Evolutionary conservation across 2,888 invertebrate genomes (phyloP), one percentile per base, ranked within the genome.

Genomic region (Lymantria dispar): DNA sequence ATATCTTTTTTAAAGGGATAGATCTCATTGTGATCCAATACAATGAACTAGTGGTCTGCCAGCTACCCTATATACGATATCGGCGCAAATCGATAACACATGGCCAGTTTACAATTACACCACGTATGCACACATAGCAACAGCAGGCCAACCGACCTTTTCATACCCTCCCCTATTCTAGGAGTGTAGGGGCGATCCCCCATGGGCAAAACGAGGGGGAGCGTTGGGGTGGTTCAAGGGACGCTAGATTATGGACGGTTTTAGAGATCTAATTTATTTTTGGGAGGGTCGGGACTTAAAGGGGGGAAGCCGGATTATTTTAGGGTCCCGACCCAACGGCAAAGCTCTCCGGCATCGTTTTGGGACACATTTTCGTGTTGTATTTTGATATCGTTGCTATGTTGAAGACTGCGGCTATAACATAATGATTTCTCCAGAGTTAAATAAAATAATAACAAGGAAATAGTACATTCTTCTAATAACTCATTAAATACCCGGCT

Each of bases 181-280:
- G 76, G 78, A 77, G 43, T 47, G 45, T 53, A 47, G 54, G 54
- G 64, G 77, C 72, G 78, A 76, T 80, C 83, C 84, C 79, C 83
- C 80, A 79, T 81, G 83, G 84, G 78, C 72, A 70, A 72, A 65
- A 58, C 68, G 70, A 73, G 72, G 74, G 78, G 80, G 70, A 65
- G 68, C 58, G 60, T 66, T 72, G 75, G 79, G 79, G 74, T 58
- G 68, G 66, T 58, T 57, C 68, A 62, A 66, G 67, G 72, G 73
- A 69, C 64, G 65, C 68, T 73, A 69, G 67, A 67, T 69, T 69
- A 64, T 64, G 70, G 69, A 72, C 76, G 76, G 75, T 76, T 75
- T 74, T 72, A 72, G 72, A 75, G 78, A 81, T 84, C 77, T 78
- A 83, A 85, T 86, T 84, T 85, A 80, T 78, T 77, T 79, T 76